Evolutionary conservation across 2,113 vertebrate genomes (phyloP), one percentile per base, ranked within the genome.

Genomic region (Charina bottae): DNA sequence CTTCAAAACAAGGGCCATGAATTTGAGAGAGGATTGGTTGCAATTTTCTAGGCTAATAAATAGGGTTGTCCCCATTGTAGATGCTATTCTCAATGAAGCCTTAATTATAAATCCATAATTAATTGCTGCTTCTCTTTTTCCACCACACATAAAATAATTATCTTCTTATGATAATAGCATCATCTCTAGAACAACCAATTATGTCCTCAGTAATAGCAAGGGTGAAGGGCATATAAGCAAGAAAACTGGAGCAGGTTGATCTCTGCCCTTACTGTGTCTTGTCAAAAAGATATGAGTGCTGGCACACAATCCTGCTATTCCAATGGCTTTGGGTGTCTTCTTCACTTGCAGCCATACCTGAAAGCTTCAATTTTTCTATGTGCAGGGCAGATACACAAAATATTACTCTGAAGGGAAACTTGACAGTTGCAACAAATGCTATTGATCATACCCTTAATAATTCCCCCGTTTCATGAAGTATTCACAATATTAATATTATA

Each of bases 41-140:
- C 86, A 83, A 91, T 92, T 83, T 87, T 53, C 42, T 89, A 12
- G 55, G 42, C 62, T 89, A 89, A 92, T 92, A 92, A 92, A 92
- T 92, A 89, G n/a, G 87, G 46, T 26, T 60, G 62, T 89, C 78
- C 87, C 46, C 62, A 58, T 62, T 89, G 87, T 92, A 64, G 88
- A 89, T 85, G 83, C 83, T 89, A 89, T 92, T 88, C 87, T 89
- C 91, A 89, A 89, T 28, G 72, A 72, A 53, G 46, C 87, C 58
- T 62, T 92, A 92, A 92, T 92, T 92, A 89, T 89, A 92, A 92
- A 92, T 89, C 87, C 91, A 92, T 89, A 92, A 92, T 92, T 92
- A 92, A 92, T 92, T 92, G 83, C 72, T 12, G 58, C 87, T 89
- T 89, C 87, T 42, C 55, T 19, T 26, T 55, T 24, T 21, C 3